Evolutionary conservation across 2,888 invertebrate species (phyloP), one percentile per base, ranked within the genome.

Genomic region (Drymonia ruficornis): DNA sequence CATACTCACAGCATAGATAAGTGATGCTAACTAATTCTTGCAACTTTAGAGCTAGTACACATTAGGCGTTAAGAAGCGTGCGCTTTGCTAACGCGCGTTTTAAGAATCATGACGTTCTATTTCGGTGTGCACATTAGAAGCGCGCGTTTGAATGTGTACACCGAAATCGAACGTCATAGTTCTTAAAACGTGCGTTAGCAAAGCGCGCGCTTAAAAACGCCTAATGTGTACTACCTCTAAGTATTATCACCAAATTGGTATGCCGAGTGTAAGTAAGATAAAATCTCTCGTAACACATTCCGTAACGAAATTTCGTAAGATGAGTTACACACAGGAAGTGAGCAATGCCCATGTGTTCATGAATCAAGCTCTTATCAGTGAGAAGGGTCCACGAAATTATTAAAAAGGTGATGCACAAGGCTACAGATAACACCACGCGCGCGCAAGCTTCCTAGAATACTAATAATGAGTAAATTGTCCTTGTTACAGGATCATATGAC

Each of bases 311-410:
- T 57, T 61, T 58, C 51, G 50, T 59, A 53, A 52, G 42, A 59
- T 68, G 59, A 67, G 55, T 72, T 61, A 72, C 29, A 34, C 18
- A 50, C 71, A 81, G 84, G 86, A 87, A 70, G 72, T 87, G 84
- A 86, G 74, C 81, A 82, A 87, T 77, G 54, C 64, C n/a, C 68
- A 72, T 74, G 68, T 77, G 78, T 78, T 76, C 61, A 77, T 84
- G 86, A 85, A 81, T 84, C 81, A 85, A 83, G 65, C 74, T 64
- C 69, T 83, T 87, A 88, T 87, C 86, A 73, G 63, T 61, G 52
- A 53, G 53, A 49, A 50, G 55, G 53, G 18, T 34, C 31, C 34
- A 31, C 15, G 18, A 47, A 13, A 58, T 55, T 46, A 46, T 40
- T 49, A 34, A 29, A 53, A 46, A 54, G 42, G 43, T 61, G 61